Conservation (phyloP, 1,140 invertebrate species). For the Leptinotarsa undecemlineata region DNA sequence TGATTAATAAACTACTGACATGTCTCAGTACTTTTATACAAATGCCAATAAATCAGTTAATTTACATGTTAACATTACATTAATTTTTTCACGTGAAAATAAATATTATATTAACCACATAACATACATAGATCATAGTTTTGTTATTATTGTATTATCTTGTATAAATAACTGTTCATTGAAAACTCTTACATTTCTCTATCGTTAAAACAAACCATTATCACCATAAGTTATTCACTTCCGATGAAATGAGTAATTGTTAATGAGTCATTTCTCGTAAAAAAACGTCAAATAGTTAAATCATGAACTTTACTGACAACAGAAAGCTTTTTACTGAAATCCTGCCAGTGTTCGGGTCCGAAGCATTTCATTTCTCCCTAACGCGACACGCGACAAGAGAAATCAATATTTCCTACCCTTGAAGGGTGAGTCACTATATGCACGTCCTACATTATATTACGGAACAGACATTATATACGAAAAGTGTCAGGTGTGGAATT, state of each 20-base stretch:
- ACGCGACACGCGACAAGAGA: neutral
- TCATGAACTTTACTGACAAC: neutral
- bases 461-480: neutral
- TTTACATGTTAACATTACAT: too few species aligned
- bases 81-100: too few species aligned
- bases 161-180: too few species aligned
- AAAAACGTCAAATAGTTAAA: too few species aligned
- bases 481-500: neutral
- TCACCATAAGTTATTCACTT: neutral
- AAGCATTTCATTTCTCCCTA: neutral
- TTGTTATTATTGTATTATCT: too few species aligned
- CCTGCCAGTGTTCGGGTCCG: neutral
- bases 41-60: too few species aligned
- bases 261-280: too few species aligned
- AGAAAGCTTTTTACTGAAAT: neutral
- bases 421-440: slow-evolving; percentile 6
- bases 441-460: neutral
- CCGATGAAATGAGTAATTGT: too few species aligned
- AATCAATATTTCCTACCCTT: slow-evolving; percentile 6
- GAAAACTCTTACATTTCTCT: neutral
- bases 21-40: too few species aligned
- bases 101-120: too few species aligned
- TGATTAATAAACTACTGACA: too few species aligned
- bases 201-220: slow-evolving; percentile 11
- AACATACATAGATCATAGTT: too few species aligned